phyloP scores from a whole-genome alignment of 2,113 vertebrate genomes.

The Ctenodactylus gundi region DNA sequence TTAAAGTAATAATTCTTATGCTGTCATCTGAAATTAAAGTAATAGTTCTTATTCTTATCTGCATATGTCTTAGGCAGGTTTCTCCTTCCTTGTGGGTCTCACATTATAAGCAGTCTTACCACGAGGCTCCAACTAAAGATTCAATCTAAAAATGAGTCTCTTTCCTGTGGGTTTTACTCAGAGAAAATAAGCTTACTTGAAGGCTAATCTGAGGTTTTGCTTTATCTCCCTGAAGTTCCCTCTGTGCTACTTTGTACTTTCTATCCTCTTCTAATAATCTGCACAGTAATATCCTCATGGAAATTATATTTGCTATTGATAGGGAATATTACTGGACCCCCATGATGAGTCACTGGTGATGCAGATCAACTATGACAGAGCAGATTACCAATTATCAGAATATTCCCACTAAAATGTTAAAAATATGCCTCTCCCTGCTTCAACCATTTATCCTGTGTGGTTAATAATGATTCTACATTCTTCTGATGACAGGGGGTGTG shows the following conservation, averaged over 20 bases:
- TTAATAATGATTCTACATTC: neutral
- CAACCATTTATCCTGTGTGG: neutral
- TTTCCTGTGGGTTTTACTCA: neutral
- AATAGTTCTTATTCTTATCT: neutral
- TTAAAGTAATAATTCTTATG: neutral
- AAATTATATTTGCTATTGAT: neutral
- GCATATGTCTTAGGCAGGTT: too few species aligned
- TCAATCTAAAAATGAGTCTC: neutral
- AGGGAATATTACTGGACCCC: neutral
- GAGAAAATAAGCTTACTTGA: slow-evolving; percentile 21
- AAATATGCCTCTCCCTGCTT: neutral
- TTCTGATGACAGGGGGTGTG: neutral
- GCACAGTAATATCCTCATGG: neutral
- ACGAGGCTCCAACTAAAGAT: too few species aligned
- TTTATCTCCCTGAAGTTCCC: neutral
- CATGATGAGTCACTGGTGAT: neutral
- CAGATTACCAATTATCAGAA: neutral
- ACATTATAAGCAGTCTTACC: neutral
- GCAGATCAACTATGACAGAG: neutral
- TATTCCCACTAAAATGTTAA: neutral
- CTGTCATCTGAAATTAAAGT: slow-evolving; percentile 12
- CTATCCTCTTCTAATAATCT: slow-evolving; percentile 1
- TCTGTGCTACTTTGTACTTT: neutral
- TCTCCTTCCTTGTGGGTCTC: neutral
- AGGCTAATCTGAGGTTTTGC: neutral